phyloP scores from a whole-genome alignment of 2,888 invertebrate genomes.

The Dromius quadrimaculatus region DNA sequence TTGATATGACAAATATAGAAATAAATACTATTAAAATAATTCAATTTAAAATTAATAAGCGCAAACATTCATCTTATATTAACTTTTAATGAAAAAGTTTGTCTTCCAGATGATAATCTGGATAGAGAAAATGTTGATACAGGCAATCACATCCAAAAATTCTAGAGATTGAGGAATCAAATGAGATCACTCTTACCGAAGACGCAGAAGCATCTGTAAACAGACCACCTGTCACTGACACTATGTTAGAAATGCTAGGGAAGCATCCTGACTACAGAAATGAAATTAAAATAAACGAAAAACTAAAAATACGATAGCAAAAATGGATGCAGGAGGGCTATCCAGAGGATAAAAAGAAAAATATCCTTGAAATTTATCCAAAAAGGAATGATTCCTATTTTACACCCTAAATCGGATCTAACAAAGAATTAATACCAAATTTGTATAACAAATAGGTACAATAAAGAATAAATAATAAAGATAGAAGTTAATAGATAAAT shows the following conservation, averaged over 20 bases:
- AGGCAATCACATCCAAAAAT: not conserved
- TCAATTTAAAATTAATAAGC: no score
- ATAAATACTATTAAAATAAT: no score
- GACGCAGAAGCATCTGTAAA: not conserved
- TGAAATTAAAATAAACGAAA: not conserved
- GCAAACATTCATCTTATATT: no score
- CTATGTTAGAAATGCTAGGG: not conserved
- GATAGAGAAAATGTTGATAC: no score
- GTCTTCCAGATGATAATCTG: no score
- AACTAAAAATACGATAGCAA: not conserved
- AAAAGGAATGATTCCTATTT: not conserved
- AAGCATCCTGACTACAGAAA: not conserved
- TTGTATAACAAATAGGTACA: no score
- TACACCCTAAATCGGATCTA: no score
- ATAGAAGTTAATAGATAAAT: no score
- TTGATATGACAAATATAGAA: no score
- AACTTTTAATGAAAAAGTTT: no score
- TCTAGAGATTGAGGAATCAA: not conserved
- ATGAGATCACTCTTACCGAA: not conserved
- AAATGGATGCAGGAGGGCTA: slow-evolving; percentile 16
- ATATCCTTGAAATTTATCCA: slow-evolving; percentile 15
- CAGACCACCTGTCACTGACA: not conserved
- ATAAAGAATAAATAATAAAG: no score
- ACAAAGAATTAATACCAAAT: no score
- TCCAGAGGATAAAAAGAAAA: slow-evolving; percentile 1